Percentiles rank a stretch among this genome's conserved stretches.
Evolutionary conservation across 2,888 invertebrate genomes (phyloP).

Genomic region (Thymelicus acteon): DNA sequence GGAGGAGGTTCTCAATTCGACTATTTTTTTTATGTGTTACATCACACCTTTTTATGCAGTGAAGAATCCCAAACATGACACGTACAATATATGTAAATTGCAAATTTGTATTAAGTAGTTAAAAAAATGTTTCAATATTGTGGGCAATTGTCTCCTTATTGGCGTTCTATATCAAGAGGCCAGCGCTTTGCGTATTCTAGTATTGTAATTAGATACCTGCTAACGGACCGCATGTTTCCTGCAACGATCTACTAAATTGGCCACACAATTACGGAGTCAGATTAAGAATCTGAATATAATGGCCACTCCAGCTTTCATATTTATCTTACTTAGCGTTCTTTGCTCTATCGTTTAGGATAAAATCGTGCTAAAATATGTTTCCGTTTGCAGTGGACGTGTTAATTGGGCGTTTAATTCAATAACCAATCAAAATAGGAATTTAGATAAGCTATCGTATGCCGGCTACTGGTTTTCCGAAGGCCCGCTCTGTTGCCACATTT

Average conservation of each 20-base stretch:
- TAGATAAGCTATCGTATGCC: constrained; percentile 36
- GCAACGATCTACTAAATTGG: constrained; percentile 25
- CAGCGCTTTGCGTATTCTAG: background rate
- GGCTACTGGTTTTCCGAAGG: constrained; percentile 29
- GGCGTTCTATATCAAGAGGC: no score
- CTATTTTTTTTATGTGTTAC: no score
- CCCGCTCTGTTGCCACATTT: constrained; percentile 19
- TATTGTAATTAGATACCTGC: constrained; percentile 26
- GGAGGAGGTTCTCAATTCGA: no score
- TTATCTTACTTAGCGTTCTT: constrained; percentile 33
- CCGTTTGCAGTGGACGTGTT: constrained; percentile 46
- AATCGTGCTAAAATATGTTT: constrained; percentile 46
- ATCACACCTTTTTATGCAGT: no score
- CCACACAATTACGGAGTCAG: constrained; percentile 32
- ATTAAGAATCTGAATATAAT: constrained; percentile 37
- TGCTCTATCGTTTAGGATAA: constrained; percentile 39
- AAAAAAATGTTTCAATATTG: no score
- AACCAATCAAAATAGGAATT: constrained; percentile 45
- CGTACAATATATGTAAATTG: no score
- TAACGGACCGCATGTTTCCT: constrained; percentile 15
- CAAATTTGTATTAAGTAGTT: no score
- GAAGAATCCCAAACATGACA: no score
- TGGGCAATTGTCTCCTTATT: no score
- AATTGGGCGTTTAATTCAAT: constrained; percentile 46
- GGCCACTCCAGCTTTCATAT: constrained; percentile 32